Percentiles rank a stretch among this genome's conserved stretches.
phyloP scores from a whole-genome alignment of 2,888 invertebrate species.

The Megastigmus dorsalis region DNA sequence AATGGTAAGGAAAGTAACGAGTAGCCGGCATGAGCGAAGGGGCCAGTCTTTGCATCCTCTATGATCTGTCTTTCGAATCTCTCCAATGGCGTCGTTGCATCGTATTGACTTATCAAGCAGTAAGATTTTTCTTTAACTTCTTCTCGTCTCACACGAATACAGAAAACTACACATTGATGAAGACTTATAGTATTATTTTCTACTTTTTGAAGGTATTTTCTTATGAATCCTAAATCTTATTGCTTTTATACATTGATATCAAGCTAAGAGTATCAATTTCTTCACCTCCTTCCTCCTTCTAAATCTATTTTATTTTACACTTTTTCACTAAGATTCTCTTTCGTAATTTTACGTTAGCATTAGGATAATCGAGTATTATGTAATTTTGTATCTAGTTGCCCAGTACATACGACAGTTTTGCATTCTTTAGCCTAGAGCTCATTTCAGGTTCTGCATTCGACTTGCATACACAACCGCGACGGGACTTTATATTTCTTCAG shows the following conservation, averaged over 20 bases:
- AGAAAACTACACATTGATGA: constrained; percentile 38
- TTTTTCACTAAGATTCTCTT: constrained; percentile 27
- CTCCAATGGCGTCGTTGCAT: constrained; percentile 49
- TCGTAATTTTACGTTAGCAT: constrained; percentile 14
- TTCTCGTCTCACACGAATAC: constrained; percentile 17
- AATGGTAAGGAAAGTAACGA: constrained; percentile 59
- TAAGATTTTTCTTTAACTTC: constrained; percentile 21
- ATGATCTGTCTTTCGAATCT: constrained; percentile 72
- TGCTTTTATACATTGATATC: constrained; percentile 26
- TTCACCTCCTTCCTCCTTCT: constrained; percentile 50
- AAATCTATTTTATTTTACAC: constrained; percentile 33
- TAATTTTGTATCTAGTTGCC: constrained; percentile 36
- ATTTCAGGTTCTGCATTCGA: not conserved
- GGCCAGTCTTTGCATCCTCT: constrained; percentile 70
- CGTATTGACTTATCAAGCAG: constrained; percentile 12
- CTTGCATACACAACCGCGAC: constrained; percentile 6
- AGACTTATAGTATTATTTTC: constrained; percentile 56
- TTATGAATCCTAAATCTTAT: constrained; percentile 44
- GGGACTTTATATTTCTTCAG: constrained; percentile 19
- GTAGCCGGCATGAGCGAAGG: constrained; percentile 74
- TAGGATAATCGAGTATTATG: constrained; percentile 45
- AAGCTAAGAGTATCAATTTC: constrained; percentile 25
- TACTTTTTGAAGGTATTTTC: constrained; percentile 55
- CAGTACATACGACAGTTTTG: constrained; percentile 35
- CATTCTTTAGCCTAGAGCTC: not conserved